Evolutionary conservation across 2,797 vertebrate genomes (phyloP), one percentile per base, ranked within the genome.

Genomic region (Acipenser oxyrinchus): DNA sequence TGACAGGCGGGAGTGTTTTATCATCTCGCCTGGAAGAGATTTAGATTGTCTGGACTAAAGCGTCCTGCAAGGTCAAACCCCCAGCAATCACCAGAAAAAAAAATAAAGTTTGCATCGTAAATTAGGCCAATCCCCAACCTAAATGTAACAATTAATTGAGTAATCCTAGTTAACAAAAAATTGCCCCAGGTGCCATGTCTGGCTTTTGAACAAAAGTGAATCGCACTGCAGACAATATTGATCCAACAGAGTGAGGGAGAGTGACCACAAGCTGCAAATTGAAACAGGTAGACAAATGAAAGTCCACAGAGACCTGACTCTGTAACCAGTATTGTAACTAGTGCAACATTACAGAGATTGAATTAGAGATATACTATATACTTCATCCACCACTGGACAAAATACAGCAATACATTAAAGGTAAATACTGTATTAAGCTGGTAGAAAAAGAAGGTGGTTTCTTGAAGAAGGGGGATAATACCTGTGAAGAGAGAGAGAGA

Each of bases 141-240:
- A 70, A 79, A 74, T 1, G 61, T 53, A 64, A 64, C 57, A 70
- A 61, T 68, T 48, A 12, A 68, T 48, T 60, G 65, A 74, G 23
- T 53, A 69, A 62, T 62, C 60, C 9, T 1, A 3, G 15, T 49
- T 67, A 3, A 5, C 3, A 59, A 61, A 60, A 37, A 3, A 37
- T 6, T 5, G 2, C 23, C 59, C 15, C 18, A 6, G 2, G 13
- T 63, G 66, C 67, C 55, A 60, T 62, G 50, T 0, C 12, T 51
- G 57, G 6, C 68, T 70, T 65, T 51, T 48, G 49, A 60, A 62
- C n/a, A 60, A 37, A 68, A 62, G 9, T 0, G 2, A n/a, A 23
- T 50, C 51, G 10, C 51, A 51, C 50, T 51, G 7, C 48, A 7
- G 65, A 3, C 51, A 62, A 51, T 63, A 55, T 8, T 58, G 51